Base-by-base conservation (phyloP, 1,140 invertebrate genomes). In the Heliothis virescens region DNA sequence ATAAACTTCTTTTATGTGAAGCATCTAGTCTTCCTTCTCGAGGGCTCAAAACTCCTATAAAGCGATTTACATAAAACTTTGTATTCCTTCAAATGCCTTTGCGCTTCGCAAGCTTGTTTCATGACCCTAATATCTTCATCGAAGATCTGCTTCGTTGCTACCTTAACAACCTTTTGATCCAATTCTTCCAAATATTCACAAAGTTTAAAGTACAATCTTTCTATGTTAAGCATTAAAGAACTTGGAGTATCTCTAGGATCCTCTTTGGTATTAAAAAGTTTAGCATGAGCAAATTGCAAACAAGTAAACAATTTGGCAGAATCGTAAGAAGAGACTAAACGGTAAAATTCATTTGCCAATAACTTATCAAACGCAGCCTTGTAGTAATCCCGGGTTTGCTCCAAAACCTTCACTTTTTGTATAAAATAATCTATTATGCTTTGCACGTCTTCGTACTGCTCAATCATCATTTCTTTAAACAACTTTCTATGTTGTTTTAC, bases 221-320 rank as follows among this genome's bases (percentile, higher is more conserved):
- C 87, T 34, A 88, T 72, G 11, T 85, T 69, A 12, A 16, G 50
- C 41, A 77, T 74, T 21, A 88, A 50, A n/a, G 72, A 13, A 10
- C 50, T 59, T 52, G 82, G 60, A 72, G 15, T 82, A 60, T 88
- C 83, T 60, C 80, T 84, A 15, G 81, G 82, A 55, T 88, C 86
- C 63, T 78, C 83, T 4, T 72, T 16, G 15, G 26, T 41, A 13
- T 29, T 74, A 52, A 85, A 85, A 59, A 87, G 12, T 10, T 76
- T 57, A 18, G 57, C 71, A 74, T 86, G 76, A 3, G 79, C 80
- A 50, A 82, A 85, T 69, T 87, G 84, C 18, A 88, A 9, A 62
- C 81, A 83, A 0, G 82, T 87, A 76, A 84, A 83, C n/a, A 88
- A 47, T 69, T 88, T 87, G 4, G 60, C 81, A 5, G 65, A 47